Evolutionary conservation across 2,797 vertebrate species (phyloP).

Genomic region (Threskiornis aethiopicus): DNA sequence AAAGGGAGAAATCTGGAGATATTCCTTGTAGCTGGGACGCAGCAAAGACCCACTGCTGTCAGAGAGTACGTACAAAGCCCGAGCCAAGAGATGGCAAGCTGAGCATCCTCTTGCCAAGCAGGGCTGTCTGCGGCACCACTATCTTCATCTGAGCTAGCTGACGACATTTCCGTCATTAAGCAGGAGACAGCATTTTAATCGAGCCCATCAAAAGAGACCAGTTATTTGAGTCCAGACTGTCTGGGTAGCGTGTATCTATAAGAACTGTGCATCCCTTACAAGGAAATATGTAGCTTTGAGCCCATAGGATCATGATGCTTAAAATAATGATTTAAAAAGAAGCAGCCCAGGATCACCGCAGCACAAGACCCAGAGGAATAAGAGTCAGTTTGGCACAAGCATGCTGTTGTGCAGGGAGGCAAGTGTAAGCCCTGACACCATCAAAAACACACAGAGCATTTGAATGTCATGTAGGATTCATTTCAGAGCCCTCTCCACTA

Average conservation of each 20-base stretch:
- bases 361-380: neutral
- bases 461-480: neutral
- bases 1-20: neutral
- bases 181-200: neutral
- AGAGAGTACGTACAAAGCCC: neutral
- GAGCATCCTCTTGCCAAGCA: neutral
- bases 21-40: neutral
- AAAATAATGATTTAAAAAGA: neutral
- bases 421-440: neutral
- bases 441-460: neutral
- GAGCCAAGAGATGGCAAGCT: neutral
- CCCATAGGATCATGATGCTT: neutral
- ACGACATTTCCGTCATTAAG: neutral
- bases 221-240: neutral
- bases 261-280: neutral
- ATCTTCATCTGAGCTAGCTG: neutral
- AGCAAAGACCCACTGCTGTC: neutral
- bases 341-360: neutral
- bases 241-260: rapidly evolving
- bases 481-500: neutral
- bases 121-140: neutral
- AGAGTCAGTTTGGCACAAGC: neutral
- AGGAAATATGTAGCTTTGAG: neutral
- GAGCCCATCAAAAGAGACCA: neutral
- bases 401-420: rapidly evolving